Evolutionary conservation across 1,140 invertebrate genomes (phyloP).

Genomic region (Venturia canescens): DNA sequence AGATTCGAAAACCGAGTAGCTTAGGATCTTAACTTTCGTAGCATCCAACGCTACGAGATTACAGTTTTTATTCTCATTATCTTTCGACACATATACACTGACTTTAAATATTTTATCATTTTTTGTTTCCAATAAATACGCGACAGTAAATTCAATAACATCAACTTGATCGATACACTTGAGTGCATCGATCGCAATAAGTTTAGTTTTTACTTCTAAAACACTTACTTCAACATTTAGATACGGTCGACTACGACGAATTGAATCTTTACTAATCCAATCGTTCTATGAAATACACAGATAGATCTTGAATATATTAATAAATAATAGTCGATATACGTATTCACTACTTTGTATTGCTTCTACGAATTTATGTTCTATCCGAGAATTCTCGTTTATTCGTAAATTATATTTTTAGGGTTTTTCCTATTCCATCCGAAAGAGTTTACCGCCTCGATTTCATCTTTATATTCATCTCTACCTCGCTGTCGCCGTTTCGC

Average conservation of each 20-base stretch:
- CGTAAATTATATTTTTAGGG: slow-evolving; percentile 32
- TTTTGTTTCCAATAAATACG: slow-evolving; percentile 59
- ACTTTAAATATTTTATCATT: not conserved
- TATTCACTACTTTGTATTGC: slow-evolving; percentile 57
- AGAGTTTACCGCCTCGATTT: slow-evolving; percentile 69
- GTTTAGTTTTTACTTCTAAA: not conserved
- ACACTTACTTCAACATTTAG: slow-evolving; percentile 16
- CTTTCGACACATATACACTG: not conserved
- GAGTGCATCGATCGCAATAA: slow-evolving; percentile 13
- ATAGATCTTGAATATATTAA: slow-evolving; percentile 10
- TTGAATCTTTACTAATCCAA: not conserved
- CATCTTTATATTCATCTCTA: slow-evolving; percentile 64
- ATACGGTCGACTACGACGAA: not conserved
- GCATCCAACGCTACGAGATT: not conserved
- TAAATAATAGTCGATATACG: slow-evolving; percentile 25
- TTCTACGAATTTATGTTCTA: slow-evolving; percentile 60
- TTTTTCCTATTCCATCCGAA: not conserved
- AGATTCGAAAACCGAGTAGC: slow-evolving; percentile 40
- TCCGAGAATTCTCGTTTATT: slow-evolving; percentile 42
- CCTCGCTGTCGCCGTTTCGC: slow-evolving; percentile 58
- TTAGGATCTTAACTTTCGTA: slow-evolving; percentile 48
- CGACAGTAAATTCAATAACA: slow-evolving; percentile 53
- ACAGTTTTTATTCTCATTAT: not conserved
- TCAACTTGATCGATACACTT: not conserved
- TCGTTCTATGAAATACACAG: slow-evolving; percentile 21